These are phyloP conservation scores for Chloebia gouldiae DNA, from an alignment of 2,113 vertebrate genomes.

Conservation along the genomic window DNA sequence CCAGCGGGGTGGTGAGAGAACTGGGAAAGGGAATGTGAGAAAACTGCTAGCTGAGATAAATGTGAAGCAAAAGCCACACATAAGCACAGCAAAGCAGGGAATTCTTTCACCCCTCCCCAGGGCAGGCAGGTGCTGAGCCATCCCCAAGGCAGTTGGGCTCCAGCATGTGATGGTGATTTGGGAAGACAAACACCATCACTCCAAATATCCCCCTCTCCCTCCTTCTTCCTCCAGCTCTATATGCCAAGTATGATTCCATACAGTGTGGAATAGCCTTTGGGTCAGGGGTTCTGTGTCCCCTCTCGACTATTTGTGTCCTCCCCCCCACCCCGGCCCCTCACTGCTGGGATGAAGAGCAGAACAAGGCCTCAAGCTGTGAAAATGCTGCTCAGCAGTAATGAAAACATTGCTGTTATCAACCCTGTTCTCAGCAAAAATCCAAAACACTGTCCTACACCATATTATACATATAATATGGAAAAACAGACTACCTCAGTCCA, in stretches of 20 bases:
- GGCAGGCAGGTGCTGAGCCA: background rate
- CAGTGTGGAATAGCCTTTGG: background rate
- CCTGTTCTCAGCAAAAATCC: background rate
- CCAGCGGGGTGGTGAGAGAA: background rate
- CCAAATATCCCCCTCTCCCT: fast-evolving
- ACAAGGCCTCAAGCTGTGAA: background rate
- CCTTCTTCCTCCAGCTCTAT: background rate
- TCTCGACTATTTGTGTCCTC: background rate
- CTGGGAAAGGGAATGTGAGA: background rate
- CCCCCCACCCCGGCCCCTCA: background rate
- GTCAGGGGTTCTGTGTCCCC: background rate
- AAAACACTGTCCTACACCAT: background rate
- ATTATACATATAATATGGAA: background rate
- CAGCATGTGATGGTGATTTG: fast-evolving
- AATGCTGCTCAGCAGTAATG: background rate
- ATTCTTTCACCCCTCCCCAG: background rate
- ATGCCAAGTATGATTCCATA: fast-evolving
- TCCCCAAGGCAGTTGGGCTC: background rate
- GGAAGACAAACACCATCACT: background rate
- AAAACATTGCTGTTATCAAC: background rate
- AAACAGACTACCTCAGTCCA: background rate
- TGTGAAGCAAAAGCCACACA: background rate
- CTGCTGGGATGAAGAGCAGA: background rate
- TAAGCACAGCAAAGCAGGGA: background rate
- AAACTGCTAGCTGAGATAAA: background rate